Base-by-base conservation (phyloP, 2,888 invertebrate species). In the Nomada lathburiana region DNA sequence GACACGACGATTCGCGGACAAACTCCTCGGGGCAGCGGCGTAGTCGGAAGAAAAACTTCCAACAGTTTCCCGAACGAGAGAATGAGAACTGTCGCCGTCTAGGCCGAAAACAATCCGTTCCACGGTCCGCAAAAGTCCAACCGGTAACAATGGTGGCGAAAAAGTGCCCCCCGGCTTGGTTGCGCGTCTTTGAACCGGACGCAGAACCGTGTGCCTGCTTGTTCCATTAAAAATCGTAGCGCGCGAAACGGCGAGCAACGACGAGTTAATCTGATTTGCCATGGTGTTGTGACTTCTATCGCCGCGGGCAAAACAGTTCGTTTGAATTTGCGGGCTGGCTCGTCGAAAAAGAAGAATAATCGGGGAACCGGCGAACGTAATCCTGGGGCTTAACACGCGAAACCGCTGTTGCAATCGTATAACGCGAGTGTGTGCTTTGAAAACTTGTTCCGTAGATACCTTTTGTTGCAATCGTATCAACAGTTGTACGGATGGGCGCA, bases 251-350 rank as follows among this genome's bases (percentile, higher is more conserved):
- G 72, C 57, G 64, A 72, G 73, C 72, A 78, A 62, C 60, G 53
- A 36, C 42, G 69, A 79, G 63, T 84, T 86, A 86, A 86, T 75
- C 76, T 82, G 84, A 82, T 86, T 84, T 80, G 67, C 60, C 68
- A 50, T 50, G 26, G 73, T 36, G 36, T 42, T 57, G 36, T 16
- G 18, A 70, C 23, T 80, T 67, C 75, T 57, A 63, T 63, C 65
- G 69, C 73, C 36, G 67, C 65, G 18, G 75, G 74, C 72, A 53
- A 73, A 81, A 73, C 53, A 69, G 59, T 57, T 36, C 26, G 47
- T 26, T 59, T 13, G 68, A 81, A 79, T 73, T 80, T 73, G 72
- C 63, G 57, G 57, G 50, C 20, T 57, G 68, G 20, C 29, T n/a
- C 53, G 16, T 3, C 1, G 42, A 1, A 5, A 42, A 42, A 62